phyloP scores from a whole-genome alignment of 2,113 vertebrate species.

The Hydrochoerus hydrochaeris region DNA sequence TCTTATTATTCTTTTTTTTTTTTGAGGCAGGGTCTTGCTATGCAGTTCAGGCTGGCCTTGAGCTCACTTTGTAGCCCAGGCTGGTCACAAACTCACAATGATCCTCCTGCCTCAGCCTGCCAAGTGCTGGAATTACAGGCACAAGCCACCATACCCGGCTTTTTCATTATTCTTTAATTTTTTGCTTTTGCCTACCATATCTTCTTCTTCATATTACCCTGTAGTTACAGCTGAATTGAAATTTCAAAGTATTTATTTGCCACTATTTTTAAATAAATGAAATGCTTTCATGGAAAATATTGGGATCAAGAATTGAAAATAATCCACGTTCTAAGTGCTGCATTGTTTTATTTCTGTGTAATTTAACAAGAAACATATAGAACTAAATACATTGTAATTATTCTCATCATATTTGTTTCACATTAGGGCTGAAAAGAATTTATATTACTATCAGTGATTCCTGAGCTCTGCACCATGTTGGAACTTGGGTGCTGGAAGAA shows the following conservation, averaged over 20 bases:
- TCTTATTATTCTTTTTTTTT: background rate
- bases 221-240: conserved; percentile 55
- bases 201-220: conserved; percentile 51
- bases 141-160: too few relatives aligned
- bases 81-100: too few relatives aligned
- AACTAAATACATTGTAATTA: background rate
- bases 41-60: too few relatives aligned
- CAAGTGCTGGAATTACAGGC: too few relatives aligned
- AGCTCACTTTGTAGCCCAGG: too few relatives aligned
- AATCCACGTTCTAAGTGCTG: conserved; percentile 73
- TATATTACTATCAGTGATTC: too few relatives aligned
- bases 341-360: conserved; percentile 73
- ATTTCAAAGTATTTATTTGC: conserved; percentile 63
- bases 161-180: background rate
- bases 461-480: too few relatives aligned
- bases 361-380: conserved; percentile 35
- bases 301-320: conserved; percentile 61
- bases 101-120: too few relatives aligned
- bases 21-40: too few relatives aligned
- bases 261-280: conserved; percentile 51
- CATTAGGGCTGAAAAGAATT: conserved; percentile 11
- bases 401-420: background rate
- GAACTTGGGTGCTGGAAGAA: too few relatives aligned
- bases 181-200: conserved; percentile 22
- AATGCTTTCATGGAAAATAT: conserved; percentile 63